phyloP scores from a whole-genome alignment of 2,888 invertebrate species.

The Hypomecis atomaria region DNA sequence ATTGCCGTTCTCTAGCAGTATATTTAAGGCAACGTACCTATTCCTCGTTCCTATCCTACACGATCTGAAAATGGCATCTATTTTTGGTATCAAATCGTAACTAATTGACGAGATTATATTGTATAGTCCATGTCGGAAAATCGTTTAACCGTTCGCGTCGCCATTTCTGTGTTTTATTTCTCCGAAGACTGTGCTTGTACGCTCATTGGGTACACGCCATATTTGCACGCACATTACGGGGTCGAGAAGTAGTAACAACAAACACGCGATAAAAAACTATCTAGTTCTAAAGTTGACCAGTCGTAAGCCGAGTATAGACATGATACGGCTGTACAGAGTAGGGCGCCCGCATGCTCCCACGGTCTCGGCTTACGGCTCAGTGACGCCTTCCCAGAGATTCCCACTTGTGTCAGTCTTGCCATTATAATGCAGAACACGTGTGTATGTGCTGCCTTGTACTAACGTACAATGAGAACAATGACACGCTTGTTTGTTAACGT shows the following conservation, averaged over 20 bases:
- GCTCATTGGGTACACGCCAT: conserved; percentile 15
- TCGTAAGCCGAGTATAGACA: conserved; percentile 22
- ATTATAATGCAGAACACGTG: conserved; percentile 75
- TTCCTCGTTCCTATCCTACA: neutral
- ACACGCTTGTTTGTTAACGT: conserved; percentile 21
- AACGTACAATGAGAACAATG: conserved; percentile 27
- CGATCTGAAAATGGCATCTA: neutral
- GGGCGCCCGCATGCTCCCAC: conserved; percentile 74
- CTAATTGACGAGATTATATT: neutral
- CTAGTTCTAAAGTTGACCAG: conserved; percentile 31
- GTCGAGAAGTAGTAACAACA: conserved; percentile 13
- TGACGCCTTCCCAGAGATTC: conserved; percentile 54
- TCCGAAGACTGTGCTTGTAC: conserved; percentile 12
- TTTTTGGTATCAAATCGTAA: neutral
- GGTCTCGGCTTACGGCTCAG: conserved; percentile 64
- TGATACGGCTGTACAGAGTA: conserved; percentile 18
- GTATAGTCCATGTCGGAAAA: neutral
- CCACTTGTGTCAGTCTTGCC: conserved; percentile 58
- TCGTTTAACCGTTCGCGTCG: neutral
- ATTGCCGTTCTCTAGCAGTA: neutral
- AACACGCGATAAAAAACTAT: conserved; percentile 22
- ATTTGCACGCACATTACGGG: conserved; percentile 19
- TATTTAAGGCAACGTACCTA: too few relatives aligned
- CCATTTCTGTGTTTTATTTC: conserved; percentile 12
- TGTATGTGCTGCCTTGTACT: conserved; percentile 42